phyloP scores from a whole-genome alignment of 2,797 vertebrate species.

The Coilia nasus region DNA sequence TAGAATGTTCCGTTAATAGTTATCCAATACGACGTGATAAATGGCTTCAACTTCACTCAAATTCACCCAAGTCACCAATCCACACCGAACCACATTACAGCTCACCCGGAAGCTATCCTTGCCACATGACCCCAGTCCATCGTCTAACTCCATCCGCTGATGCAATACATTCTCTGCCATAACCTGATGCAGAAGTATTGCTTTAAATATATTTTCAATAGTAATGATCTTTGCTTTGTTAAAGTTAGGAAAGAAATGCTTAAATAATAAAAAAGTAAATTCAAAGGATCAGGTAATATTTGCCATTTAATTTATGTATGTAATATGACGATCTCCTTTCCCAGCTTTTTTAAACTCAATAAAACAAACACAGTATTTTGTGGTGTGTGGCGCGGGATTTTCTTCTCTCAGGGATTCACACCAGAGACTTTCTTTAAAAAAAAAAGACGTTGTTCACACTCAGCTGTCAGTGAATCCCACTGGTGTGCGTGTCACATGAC shows the following conservation, averaged over 20 bases:
- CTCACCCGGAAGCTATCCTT: not conserved
- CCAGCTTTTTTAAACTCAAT: no score
- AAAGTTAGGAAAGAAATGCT: no score
- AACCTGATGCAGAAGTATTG: no score
- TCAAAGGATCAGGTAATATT: no score
- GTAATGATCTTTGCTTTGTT: no score
- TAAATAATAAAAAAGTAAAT: no score
- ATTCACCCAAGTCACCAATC: constrained; percentile 9
- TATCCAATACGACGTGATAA: not conserved
- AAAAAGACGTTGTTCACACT: no score
- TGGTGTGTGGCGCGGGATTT: not conserved
- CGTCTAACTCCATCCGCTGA: constrained; percentile 1
- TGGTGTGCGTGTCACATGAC: constrained; percentile 67
- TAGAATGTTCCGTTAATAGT: not conserved
- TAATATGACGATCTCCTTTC: no score
- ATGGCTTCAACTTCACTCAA: not conserved
- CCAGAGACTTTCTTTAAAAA: no score
- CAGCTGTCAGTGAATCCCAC: not conserved
- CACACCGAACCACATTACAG: constrained; percentile 23
- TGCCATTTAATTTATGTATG: no score
- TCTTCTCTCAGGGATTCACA: not conserved
- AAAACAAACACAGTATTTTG: no score
- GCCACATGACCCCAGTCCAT: not conserved
- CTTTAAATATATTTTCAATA: no score
- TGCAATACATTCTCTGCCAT: not conserved